Evolutionary conservation across 2,113 vertebrate genomes (phyloP), one percentile per base, ranked within the genome.

Genomic region (Tursiops truncatus): DNA sequence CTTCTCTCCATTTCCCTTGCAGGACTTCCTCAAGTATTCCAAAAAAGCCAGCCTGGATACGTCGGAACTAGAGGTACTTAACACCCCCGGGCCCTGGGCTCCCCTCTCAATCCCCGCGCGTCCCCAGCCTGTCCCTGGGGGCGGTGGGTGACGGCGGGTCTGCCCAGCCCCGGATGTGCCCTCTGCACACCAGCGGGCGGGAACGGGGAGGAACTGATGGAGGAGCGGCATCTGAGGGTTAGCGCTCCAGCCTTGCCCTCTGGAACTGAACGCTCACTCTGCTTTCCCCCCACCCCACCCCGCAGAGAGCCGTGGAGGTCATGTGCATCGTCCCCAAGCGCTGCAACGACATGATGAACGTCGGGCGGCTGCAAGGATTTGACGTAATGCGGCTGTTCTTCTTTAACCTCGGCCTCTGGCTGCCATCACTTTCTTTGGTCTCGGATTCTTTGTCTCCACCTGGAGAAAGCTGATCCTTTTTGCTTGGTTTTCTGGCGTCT

Each of bases 291-390:
- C 6, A 17, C 18, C 47, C 77, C 94, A 33, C 41, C 91, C 98
- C 94, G 47, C 99, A 99, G 99, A 99, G 99, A 99, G 99, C 99
- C 14, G 99, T 99, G 97, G 99, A 99, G 97, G 99, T 99, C 98
- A 99, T 99, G 99, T 99, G 99, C 98, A 98, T 99, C 63, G 99
- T 99, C 95, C 99, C 99, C 28, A 99, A 99, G 99, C 99, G 99
- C 90, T 99, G 99, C 98, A 99, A 99, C 73, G 99, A 99, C 98
- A 99, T 99, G 99, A 99, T 99, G 99, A 99, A 99, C 97, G 99
- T 99, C 9, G 99, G 99, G 60, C 99, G 99, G 70, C 99, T 99
- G 84, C 99, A 99, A 98, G 99, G 99, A 98, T 99, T 99, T 97
- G 99, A 99, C 94, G 99, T 99, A 99, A 99, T 98, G 98, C 95